Evolutionary conservation across 2,113 vertebrate species (phyloP), one percentile per base, ranked within the genome.

Genomic region (Sylvia atricapilla): DNA sequence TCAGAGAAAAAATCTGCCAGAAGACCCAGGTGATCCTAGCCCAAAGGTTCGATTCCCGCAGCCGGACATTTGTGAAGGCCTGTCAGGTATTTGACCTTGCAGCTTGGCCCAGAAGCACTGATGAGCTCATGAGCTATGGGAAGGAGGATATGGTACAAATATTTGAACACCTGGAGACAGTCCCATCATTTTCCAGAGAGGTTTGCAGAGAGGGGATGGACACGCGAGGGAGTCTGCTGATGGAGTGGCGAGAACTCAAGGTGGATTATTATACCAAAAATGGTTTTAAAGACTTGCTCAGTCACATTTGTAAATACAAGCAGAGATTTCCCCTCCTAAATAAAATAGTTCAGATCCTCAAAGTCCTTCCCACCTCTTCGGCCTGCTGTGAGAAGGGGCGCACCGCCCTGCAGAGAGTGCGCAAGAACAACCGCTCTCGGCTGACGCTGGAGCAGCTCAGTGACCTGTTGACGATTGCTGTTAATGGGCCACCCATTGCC

Each of bases 1-100:
- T 99, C 93, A 97, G 99, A 88, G 99, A 99, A 91, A 99, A 99
- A 97, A 99, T 99, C 95, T 99, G 99, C 96, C 99, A 98, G 98
- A 98, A 98, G 95, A 99, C 98, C 58, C 99, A 99, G 81, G 98
- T 98, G 76, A 99, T 99, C 91, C 96, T 99, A 72, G 98, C 98
- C 20, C 99, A 99, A 94, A 98, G 99, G 80, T 98, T 99, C 0
- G 99, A 99, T 75, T 97, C 98, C 70, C 98, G 98, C 47, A 99
- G 98, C 92, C 97, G 98, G 73, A 93, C 98, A 39, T 98, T 99
- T 16, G 98, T 98, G 84, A 99, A 98, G 93, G 99, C 99, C 60
- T 99, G 99, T 96, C 98, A 98, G 89, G 98, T 99, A 44, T 98
- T 99, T 39, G 99, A 99, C 94, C 97, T 99, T 63, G 96, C 98